A percentile compares a stretch with the other conserved stretches of the same genome.
These are phyloP conservation scores for Penelope pileata DNA, from an alignment of 2,113 vertebrate genomes.

Conservation along the genomic window DNA sequence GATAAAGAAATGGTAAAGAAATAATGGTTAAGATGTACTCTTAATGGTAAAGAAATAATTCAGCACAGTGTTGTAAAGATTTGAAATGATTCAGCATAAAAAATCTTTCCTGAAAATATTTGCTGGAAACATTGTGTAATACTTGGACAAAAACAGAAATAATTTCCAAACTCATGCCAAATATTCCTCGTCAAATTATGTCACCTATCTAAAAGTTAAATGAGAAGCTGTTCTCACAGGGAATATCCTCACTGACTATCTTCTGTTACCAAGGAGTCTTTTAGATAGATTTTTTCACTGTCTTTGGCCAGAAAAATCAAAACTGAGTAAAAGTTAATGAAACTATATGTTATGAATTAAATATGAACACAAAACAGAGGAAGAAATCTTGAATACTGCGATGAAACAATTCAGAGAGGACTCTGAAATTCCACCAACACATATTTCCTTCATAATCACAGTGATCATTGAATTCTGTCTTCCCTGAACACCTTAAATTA, in stretches of 20 bases:
- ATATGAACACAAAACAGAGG: neutral
- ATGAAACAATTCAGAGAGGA: neutral
- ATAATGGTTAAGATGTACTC: too few species aligned
- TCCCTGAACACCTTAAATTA: neutral
- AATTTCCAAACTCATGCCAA: neutral
- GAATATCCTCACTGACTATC: neutral
- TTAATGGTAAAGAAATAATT: too few species aligned
- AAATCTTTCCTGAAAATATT: neutral
- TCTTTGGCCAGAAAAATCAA: neutral
- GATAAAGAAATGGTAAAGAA: slow-evolving; percentile 1
- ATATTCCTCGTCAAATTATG: neutral
- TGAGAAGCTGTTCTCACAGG: neutral
- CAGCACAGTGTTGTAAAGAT: neutral
- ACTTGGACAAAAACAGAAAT: slow-evolving; percentile 11
- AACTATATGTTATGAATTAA: neutral
- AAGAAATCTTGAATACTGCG: neutral
- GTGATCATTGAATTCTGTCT: neutral
- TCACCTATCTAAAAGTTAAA: slow-evolving; percentile 37
- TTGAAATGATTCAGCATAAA: neutral
- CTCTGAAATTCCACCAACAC: neutral
- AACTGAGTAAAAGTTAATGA: neutral
- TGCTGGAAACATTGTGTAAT: neutral
- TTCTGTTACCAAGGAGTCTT: neutral
- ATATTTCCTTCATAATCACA: neutral
- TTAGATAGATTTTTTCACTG: slow-evolving; percentile 27